Evolutionary conservation across 2,888 invertebrate genomes (phyloP).

Genomic region (Tenthredo mesomela): DNA sequence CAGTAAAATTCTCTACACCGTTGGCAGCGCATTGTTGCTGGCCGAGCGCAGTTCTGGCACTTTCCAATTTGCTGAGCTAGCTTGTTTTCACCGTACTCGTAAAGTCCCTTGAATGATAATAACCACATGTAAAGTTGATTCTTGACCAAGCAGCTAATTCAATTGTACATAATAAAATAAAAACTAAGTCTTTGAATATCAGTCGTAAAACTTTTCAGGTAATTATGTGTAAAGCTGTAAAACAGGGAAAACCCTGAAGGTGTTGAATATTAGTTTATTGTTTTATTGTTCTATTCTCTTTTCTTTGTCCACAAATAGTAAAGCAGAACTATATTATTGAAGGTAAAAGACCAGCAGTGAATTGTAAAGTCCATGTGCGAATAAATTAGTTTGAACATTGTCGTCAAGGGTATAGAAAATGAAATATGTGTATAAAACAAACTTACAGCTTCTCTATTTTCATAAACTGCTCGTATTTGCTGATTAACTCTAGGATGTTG

Average conservation of each 20-base stretch:
- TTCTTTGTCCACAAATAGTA: background rate
- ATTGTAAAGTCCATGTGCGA: background rate
- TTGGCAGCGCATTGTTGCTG: slow-evolving; percentile 63
- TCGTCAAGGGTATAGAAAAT: background rate
- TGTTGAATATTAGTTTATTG: background rate
- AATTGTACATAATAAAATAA: background rate
- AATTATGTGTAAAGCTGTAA: background rate
- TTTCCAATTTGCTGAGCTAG: slow-evolving; percentile 59
- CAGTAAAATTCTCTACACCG: slow-evolving; percentile 70
- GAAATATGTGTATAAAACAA: background rate
- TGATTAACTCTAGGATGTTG: slow-evolving; percentile 60
- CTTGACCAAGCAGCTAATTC: background rate
- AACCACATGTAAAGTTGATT: background rate
- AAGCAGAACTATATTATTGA: background rate
- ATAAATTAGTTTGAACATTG: background rate
- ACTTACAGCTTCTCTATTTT: slow-evolving; percentile 65
- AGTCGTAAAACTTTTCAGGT: background rate
- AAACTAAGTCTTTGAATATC: background rate
- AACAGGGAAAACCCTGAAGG: background rate
- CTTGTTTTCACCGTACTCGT: slow-evolving; percentile 65
- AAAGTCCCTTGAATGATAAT: slow-evolving; percentile 62
- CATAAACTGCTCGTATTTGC: slow-evolving; percentile 62
- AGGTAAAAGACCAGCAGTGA: background rate
- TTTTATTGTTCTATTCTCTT: background rate
- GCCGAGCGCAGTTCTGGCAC: slow-evolving; percentile 57